Percentiles rank a stretch among this genome's conserved stretches.
Conservation (phyloP, 2,888 invertebrate species). For the Athetis lepigone region DNA sequence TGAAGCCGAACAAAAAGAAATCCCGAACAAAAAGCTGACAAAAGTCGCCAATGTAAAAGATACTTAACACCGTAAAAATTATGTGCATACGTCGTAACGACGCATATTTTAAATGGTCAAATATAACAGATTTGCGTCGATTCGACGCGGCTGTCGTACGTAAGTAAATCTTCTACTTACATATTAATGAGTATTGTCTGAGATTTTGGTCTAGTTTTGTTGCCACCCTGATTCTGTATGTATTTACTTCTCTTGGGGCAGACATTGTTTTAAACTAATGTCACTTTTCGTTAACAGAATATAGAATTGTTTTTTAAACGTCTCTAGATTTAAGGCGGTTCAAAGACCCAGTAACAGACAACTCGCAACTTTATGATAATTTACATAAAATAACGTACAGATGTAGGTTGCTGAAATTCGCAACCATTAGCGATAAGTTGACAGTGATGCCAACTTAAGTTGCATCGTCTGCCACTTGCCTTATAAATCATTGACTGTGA, state of each 20-base stretch:
- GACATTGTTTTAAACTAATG: slow-evolving; percentile 27
- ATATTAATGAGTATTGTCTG: slow-evolving; percentile 65
- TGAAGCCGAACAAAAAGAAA: slow-evolving; percentile 61
- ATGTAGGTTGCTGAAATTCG: too few relatives aligned
- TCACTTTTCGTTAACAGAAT: slow-evolving; percentile 9
- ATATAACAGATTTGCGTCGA: slow-evolving; percentile 80
- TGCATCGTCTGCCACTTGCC: too few relatives aligned
- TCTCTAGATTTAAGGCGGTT: slow-evolving; percentile 21
- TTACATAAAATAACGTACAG: too few relatives aligned
- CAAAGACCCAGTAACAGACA: too few relatives aligned
- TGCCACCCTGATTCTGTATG: slow-evolving; percentile 49
- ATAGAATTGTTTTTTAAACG: background rate
- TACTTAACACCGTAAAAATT: slow-evolving; percentile 77
- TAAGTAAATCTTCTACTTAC: slow-evolving; percentile 49
- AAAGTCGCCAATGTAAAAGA: slow-evolving; percentile 67
- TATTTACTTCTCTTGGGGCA: slow-evolving; percentile 10
- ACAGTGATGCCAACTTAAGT: too few relatives aligned
- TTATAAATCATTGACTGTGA: background rate
- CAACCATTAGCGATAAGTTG: too few relatives aligned
- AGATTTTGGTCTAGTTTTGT: slow-evolving; percentile 54
- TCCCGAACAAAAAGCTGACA: slow-evolving; percentile 59
- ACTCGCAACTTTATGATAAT: too few relatives aligned
- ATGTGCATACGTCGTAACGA: slow-evolving; percentile 75
- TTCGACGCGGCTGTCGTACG: slow-evolving; percentile 75
- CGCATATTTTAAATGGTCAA: slow-evolving; percentile 71